Conservation (phyloP, 1,140 invertebrate genomes). For the Ceratina australensis region DNA sequence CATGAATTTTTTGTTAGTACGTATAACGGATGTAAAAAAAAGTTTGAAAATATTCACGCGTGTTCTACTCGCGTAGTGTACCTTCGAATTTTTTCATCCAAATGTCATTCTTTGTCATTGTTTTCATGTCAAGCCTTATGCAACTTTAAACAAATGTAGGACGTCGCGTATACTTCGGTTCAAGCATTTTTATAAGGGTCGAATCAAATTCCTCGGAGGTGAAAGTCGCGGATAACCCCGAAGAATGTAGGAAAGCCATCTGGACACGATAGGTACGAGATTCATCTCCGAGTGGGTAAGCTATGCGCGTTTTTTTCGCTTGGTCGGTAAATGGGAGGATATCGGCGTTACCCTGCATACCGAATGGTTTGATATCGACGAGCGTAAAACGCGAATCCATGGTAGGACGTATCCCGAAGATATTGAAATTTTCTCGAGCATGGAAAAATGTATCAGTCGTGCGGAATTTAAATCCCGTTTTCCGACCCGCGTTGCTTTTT, state of each 20-base stretch:
- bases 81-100: too few relatives aligned
- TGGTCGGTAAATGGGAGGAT: conserved; percentile 45
- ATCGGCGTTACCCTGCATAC: conserved; percentile 38
- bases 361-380: conserved; percentile 46
- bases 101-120: too few relatives aligned
- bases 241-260: conserved; percentile 34
- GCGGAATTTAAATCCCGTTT: conserved; percentile 41
- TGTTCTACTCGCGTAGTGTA: too few relatives aligned
- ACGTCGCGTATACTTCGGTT: too few relatives aligned
- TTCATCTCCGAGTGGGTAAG: conserved; percentile 36
- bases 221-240: conserved; percentile 10
- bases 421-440: conserved; percentile 52
- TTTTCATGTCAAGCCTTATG: too few relatives aligned
- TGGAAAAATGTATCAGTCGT: conserved; percentile 47
- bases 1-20: too few relatives aligned
- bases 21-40: too few relatives aligned
- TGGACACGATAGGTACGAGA: conserved; percentile 37
- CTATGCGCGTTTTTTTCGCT: conserved; percentile 32
- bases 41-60: too few relatives aligned
- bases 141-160: too few relatives aligned
- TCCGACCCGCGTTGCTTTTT: conserved; percentile 19
- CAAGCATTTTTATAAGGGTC: neutral
- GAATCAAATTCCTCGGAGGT: neutral
- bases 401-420: conserved; percentile 19
- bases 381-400: conserved; percentile 16